Conservation (phyloP, 2,888 invertebrate genomes). For the Sipha maydis region DNA sequence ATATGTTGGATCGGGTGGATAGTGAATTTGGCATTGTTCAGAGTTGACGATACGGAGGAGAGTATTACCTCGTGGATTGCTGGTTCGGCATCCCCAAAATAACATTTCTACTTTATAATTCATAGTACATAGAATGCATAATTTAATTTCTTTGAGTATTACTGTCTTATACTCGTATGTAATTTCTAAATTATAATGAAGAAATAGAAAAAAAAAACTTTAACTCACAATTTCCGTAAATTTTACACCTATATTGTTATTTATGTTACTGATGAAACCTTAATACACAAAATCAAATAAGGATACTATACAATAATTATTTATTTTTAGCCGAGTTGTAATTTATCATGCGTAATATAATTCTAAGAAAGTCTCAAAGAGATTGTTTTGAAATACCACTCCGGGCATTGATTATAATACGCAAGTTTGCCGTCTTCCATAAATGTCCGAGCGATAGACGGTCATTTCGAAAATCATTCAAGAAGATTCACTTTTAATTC, state of each 20-base stretch:
- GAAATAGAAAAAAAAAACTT: conserved; percentile 13
- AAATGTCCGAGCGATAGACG: conserved; percentile 26
- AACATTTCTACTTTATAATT: not conserved
- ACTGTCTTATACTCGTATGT: not conserved
- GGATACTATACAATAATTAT: conserved; percentile 23
- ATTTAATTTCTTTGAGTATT: not conserved
- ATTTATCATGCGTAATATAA: conserved; percentile 36
- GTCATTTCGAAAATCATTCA: conserved; percentile 20
- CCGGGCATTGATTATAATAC: conserved; percentile 28
- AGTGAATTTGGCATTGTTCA: too few species aligned
- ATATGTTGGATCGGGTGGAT: too few species aligned
- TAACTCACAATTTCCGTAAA: not conserved
- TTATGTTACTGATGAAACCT: conserved; percentile 28
- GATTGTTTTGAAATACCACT: conserved; percentile 26
- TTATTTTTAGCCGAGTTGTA: not conserved
- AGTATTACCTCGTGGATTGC: too few species aligned
- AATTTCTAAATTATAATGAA: not conserved
- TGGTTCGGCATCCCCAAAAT: too few species aligned
- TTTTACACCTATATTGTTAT: not conserved
- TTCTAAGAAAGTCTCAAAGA: not conserved
- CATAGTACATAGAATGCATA: too few species aligned
- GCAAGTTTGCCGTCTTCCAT: conserved; percentile 11
- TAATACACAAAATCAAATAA: conserved; percentile 26
- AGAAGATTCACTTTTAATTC: conserved; percentile 39
- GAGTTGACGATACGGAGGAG: too few species aligned